phyloP scores from a whole-genome alignment of 1,140 invertebrate genomes.

The Rhagoletis zephyria region DNA sequence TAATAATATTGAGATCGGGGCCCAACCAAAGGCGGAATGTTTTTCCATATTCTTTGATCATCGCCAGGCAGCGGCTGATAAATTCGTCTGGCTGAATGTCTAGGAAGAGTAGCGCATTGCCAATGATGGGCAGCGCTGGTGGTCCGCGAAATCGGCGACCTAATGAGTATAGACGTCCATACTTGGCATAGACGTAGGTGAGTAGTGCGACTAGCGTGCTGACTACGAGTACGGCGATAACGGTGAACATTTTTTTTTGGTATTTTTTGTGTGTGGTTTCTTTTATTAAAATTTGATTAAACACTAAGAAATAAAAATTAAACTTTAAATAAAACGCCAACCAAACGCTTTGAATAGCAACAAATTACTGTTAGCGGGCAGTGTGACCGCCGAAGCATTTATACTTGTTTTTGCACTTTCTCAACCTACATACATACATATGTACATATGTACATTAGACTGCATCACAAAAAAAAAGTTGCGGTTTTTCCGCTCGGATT shows the following conservation, averaged over 20 bases:
- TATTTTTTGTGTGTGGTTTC: too few relatives aligned
- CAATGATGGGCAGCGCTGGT: slow-evolving; percentile 63
- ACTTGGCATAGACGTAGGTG: slow-evolving; percentile 59
- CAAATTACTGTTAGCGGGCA: neutral
- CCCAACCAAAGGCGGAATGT: slow-evolving; percentile 62
- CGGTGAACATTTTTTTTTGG: neutral
- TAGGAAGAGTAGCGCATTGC: slow-evolving; percentile 68
- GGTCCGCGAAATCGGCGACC: too few relatives aligned
- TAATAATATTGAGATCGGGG: slow-evolving; percentile 62
- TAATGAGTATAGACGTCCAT: too few relatives aligned
- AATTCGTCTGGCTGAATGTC: slow-evolving; percentile 61
- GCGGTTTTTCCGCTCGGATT: too few relatives aligned
- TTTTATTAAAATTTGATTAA: neutral
- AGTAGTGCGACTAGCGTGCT: slow-evolving; percentile 55
- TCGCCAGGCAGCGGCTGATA: neutral
- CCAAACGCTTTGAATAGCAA: neutral
- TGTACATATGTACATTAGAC: neutral
- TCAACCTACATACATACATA: neutral
- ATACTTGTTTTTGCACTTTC: too few relatives aligned
- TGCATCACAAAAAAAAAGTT: too few relatives aligned
- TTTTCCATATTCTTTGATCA: slow-evolving; percentile 27
- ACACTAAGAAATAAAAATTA: neutral
- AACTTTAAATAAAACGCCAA: neutral
- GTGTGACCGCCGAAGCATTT: neutral
- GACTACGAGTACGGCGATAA: neutral